A percentile compares a stretch with the other conserved stretches of the same genome.
phyloP scores from a whole-genome alignment of 2,888 invertebrate species.

The Drosophila melanosoma region DNA sequence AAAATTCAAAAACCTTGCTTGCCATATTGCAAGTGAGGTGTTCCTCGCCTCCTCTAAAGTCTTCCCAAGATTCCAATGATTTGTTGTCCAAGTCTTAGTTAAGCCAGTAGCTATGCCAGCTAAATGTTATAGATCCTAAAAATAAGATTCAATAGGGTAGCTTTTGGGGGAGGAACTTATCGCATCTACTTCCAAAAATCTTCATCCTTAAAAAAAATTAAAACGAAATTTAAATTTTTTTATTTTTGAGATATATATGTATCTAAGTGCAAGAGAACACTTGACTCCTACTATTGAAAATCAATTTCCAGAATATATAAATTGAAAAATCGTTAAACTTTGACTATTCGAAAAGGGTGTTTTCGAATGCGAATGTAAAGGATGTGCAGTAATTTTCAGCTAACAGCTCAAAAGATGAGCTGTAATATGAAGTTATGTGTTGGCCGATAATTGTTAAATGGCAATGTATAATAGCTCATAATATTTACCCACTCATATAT shows the following conservation, averaged over 20 bases:
- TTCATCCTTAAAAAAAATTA: neutral
- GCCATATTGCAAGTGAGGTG: too few species aligned
- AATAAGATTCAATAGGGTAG: neutral
- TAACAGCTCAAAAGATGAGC: too few species aligned
- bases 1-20: neutral
- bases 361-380: too few species aligned
- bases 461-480: neutral
- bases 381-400: too few species aligned
- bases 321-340: too few species aligned
- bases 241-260: neutral
- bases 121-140: neutral
- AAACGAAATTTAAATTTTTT: neutral
- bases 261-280: neutral
- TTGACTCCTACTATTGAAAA: neutral
- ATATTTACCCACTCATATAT: too few species aligned
- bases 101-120: too few species aligned
- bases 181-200: neutral
- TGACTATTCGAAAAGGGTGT: too few species aligned
- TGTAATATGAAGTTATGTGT: too few species aligned
- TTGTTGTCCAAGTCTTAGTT: neutral
- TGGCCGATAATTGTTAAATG: too few species aligned
- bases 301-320: too few species aligned
- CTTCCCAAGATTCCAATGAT: neutral
- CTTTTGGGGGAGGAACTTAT: neutral
- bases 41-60: neutral